Percentiles rank a stretch among this genome's conserved stretches.
These are phyloP conservation scores for Argentina silus DNA, from an alignment of 2,797 vertebrate species.

Conservation along the genomic window DNA sequence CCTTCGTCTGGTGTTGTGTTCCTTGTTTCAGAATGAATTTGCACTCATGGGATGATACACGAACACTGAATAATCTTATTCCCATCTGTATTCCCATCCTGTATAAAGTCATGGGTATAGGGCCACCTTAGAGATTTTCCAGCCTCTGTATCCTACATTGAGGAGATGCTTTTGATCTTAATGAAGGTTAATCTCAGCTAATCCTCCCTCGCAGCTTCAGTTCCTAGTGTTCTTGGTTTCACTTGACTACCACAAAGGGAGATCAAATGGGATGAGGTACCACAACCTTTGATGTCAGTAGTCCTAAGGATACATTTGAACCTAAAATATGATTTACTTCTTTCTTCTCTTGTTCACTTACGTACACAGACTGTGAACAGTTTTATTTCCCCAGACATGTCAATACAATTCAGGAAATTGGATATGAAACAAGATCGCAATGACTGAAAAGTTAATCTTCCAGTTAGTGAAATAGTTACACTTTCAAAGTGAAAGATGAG, in stretches of 20 bases:
- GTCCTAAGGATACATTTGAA: background rate
- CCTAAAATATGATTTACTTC: too few relatives aligned
- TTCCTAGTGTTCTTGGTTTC: background rate
- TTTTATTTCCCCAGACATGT: background rate
- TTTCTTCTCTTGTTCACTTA: too few relatives aligned
- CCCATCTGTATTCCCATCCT: constrained; percentile 42
- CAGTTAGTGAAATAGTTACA: constrained; percentile 58
- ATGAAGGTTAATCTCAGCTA: background rate
- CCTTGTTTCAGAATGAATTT: constrained; percentile 61
- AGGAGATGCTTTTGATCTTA: background rate
- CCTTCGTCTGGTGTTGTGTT: constrained; percentile 60
- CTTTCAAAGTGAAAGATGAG: constrained; percentile 30
- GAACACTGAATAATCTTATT: constrained; percentile 65
- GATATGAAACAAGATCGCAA: constrained; percentile 41
- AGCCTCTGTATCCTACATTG: background rate
- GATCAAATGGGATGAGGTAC: background rate
- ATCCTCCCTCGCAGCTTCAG: background rate
- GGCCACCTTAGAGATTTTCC: background rate
- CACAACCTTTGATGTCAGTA: background rate
- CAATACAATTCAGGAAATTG: constrained; percentile 44
- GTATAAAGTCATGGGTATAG: background rate
- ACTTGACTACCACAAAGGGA: background rate
- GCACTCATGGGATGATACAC: constrained; percentile 66
- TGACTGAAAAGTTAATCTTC: constrained; percentile 27
- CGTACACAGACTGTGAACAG: background rate